Evolutionary conservation across 2,113 vertebrate species (phyloP), one percentile per base, ranked within the genome.

Genomic region (Kobus ellipsiprymnus): DNA sequence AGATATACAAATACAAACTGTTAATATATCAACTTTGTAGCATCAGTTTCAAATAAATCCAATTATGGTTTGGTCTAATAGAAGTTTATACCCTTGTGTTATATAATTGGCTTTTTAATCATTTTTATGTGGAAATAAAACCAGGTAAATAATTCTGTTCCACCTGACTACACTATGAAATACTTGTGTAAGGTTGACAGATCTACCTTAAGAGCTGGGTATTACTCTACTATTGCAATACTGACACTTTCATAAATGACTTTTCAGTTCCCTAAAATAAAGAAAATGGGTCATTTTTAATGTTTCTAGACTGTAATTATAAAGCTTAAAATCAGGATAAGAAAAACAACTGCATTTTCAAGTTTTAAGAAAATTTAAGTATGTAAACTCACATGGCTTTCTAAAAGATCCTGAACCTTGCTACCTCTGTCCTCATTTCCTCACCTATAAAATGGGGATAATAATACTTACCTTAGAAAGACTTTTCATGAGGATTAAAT

Each of bases 251-350:
- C 10, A 83, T 83, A 84, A 74, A 30, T 54, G 25, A 87, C 7
- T 52, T 90, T 89, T 90, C 23, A 91, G 67, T 81, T 55, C 2
- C 50, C 44, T 21, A 44, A 60, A 88, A 27, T 29, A 25, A 71
- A 50, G 17, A 91, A 91, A 89, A 91, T 44, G 5, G 6, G 21
- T 81, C 13, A 74, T n/a, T 93, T 89, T 93, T 17, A 96, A 93
- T 95, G 36, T 89, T 96, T 94, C 62, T 88, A 95, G 27, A 94
- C 5, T 85, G 25, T 85, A 94, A 93, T 4, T 85, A 29, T 60
- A 94, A 89, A 91, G 59, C 11, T 71, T 93, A 88, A 88, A 64
- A 71, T 27, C 36, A 25, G 19, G 29, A 46, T 93, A 36, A 44
- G 33, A 74, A 71, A 71, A 77, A 81, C 54, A 87, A 30, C 23